Percentiles rank a stretch among this genome's conserved stretches.
Evolutionary conservation across 2,888 invertebrate species (phyloP).

Genomic region (Auanema freiburgensis): DNA sequence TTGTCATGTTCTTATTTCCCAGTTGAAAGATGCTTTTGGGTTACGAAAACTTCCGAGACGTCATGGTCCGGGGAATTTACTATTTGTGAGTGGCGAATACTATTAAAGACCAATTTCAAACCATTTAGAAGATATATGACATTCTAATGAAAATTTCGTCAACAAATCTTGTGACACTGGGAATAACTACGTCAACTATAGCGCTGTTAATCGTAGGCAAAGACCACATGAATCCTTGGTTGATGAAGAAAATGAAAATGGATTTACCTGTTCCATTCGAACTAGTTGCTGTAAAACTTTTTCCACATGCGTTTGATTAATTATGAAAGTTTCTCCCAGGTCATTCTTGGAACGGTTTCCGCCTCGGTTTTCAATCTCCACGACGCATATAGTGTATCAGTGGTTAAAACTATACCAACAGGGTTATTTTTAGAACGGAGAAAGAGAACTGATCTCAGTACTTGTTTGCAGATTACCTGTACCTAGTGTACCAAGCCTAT

Average conservation of each 20-base stretch:
- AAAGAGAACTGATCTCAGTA: too few species aligned
- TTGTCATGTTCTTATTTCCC: conserved; percentile 68
- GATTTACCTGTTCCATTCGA: conserved; percentile 66
- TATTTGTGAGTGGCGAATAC: conserved; percentile 64
- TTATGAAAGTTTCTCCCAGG: conserved; percentile 47
- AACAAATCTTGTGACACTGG: conserved; percentile 69
- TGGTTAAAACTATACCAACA: conserved; percentile 66
- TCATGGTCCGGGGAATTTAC: conserved; percentile 67
- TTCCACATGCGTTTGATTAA: background rate
- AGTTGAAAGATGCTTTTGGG: conserved; percentile 68
- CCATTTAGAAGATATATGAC: background rate
- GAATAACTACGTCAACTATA: conserved; percentile 68
- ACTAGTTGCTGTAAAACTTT: conserved; percentile 55
- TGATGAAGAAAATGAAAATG: conserved; percentile 56
- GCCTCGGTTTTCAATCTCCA: conserved; percentile 64
- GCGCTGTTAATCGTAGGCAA: conserved; percentile 64
- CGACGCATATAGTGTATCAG: conserved; percentile 60
- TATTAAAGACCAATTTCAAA: background rate
- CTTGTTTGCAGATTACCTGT: conserved; percentile 43
- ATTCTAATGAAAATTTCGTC: background rate
- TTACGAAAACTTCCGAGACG: conserved; percentile 61
- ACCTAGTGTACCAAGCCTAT: conserved; percentile 44
- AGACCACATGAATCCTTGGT: conserved; percentile 67
- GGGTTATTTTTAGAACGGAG: conserved; percentile 54
- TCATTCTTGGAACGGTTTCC: conserved; percentile 65